phyloP scores from a whole-genome alignment of 2,888 invertebrate genomes.

The Lepidonotus clava region DNA sequence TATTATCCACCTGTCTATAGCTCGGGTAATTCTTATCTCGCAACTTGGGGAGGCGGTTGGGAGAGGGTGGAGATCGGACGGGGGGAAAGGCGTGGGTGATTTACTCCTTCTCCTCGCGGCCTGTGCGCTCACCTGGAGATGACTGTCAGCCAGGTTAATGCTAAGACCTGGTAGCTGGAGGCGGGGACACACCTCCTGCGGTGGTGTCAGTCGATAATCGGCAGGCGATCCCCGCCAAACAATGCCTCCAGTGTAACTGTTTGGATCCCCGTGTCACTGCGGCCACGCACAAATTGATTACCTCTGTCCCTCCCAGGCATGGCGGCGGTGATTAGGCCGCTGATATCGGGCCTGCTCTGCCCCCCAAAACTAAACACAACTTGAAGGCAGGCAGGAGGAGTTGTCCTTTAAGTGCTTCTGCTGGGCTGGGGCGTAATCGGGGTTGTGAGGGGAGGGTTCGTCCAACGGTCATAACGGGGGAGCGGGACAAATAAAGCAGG shows the following conservation, averaged over 20 bases:
- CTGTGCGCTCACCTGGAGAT: not conserved
- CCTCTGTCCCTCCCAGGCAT: not conserved
- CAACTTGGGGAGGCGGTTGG: no score
- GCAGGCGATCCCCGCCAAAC: not conserved
- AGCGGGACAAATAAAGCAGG: no score
- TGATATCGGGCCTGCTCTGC: not conserved
- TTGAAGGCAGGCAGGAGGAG: not conserved
- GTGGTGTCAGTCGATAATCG: slow-evolving; percentile 16
- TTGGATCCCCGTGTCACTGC: not conserved
- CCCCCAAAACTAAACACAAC: slow-evolving; percentile 7
- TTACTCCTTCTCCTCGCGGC: not conserved
- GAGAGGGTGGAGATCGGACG: no score
- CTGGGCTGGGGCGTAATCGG: no score
- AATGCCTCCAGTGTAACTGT: slow-evolving; percentile 40
- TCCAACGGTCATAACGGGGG: no score
- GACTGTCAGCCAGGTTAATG: not conserved
- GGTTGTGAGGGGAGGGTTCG: no score
- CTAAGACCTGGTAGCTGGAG: not conserved
- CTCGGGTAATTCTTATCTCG: no score
- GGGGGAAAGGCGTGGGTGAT: no score
- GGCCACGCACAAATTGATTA: slow-evolving; percentile 11
- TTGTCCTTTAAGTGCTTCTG: no score
- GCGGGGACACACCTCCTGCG: slow-evolving; percentile 30
- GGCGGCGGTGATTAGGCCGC: slow-evolving; percentile 2
- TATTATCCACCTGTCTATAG: no score